Conservation (phyloP, 1,140 invertebrate species). For the Bilobella aurantiaca region DNA sequence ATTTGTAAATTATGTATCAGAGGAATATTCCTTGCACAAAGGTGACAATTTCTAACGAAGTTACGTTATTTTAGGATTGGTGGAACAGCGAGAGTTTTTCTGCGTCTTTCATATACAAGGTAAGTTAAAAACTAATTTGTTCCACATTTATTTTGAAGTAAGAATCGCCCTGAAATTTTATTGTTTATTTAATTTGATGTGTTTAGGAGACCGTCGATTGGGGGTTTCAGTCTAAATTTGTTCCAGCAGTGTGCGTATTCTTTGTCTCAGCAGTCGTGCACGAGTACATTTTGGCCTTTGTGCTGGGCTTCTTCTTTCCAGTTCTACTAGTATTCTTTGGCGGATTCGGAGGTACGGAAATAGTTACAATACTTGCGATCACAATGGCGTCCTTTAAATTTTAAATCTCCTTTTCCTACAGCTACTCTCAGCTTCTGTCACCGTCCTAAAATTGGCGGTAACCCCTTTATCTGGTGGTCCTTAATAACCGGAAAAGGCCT, state of each 20-base stretch:
- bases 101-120: slow-evolving; percentile 76
- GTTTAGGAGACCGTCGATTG: slow-evolving; percentile 40
- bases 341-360: slow-evolving; percentile 47
- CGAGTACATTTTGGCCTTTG: slow-evolving; percentile 68
- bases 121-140: no score
- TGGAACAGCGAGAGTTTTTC: slow-evolving; percentile 74
- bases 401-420: not conserved
- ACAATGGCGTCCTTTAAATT: not conserved
- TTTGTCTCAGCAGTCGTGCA: slow-evolving; percentile 60
- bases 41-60: slow-evolving; percentile 45
- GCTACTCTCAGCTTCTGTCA: not conserved
- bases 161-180: not conserved
- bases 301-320: slow-evolving; percentile 75
- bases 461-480: slow-evolving; percentile 68
- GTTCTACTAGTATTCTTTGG: slow-evolving; percentile 63
- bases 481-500: slow-evolving; percentile 64
- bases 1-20: no score
- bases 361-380: no score
- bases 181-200: slow-evolving; percentile 46
- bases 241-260: slow-evolving; percentile 42
- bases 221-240: slow-evolving; percentile 37
- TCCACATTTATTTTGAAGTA: no score
- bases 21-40: not conserved
- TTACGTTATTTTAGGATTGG: no score
- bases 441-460: slow-evolving; percentile 42